Base-by-base conservation (phyloP, 2,888 invertebrate species). In the Pantelozetes paolii region DNA sequence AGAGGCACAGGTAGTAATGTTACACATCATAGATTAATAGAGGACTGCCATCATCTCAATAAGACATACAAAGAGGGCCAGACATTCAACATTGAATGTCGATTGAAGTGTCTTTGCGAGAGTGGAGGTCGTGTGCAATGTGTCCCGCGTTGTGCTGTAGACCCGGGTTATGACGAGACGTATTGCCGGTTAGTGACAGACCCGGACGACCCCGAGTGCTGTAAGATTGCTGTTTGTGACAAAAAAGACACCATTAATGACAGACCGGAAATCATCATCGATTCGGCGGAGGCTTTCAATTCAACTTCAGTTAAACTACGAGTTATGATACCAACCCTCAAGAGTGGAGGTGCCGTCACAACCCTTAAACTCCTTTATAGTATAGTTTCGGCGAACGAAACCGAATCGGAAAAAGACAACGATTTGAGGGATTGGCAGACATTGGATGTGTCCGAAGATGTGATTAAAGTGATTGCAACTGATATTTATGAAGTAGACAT, bases 31-130 rank as follows among this genome's bases (percentile, higher is more conserved):
- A 59, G 26, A 75, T 13, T 73, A 54, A 81, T 82, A 77, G 86
- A 87, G 82, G 85, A 86, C 77, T 86, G 91, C 80, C 81, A 85
- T 1, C 87, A 88, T 78, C 88, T 87, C 18, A 90, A 90, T 79
- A 59, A 74, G 26, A 76, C 76, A 0, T 88, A 91, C 79, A 84
- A 87, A 59, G 85, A 88, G 62, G 90, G 91, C 3, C 87, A 89
- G 77, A 87, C 85, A 20, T 88, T 92, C 82, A 86, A 90, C 80
- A 88, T 91, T 76, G 91, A 88, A 18, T 94, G 94, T 80, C 87
- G 89, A 72, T 87, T 88, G 80, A 86, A 88, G 42, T 94, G 94
- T 80, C 84, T 86, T 57, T 94, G 94, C 79, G 89, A 89, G 77
- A 85, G 86, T 5, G 88, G 86, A 71, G 91, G 90, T 0, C 83